Evolutionary conservation across 2,888 invertebrate genomes (phyloP), one percentile per base, ranked within the genome.

Genomic region (Teinopalpus imperialis): DNA sequence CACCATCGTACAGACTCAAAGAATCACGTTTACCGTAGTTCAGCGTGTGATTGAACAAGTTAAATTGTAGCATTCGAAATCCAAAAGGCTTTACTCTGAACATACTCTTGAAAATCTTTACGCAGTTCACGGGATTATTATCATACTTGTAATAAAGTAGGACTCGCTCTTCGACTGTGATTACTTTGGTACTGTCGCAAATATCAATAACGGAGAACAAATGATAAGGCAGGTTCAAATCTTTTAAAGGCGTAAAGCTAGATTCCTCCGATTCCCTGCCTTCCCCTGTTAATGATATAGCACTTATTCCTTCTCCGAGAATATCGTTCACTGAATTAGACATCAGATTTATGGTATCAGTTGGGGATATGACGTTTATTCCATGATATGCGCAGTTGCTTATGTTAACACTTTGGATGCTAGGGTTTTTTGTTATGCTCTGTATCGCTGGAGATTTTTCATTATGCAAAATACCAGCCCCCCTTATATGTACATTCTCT

Each of bases 71-170:
- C 31, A 98, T 86, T 49, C 98, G 90, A 63, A 98, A 95, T 4
- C 97, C 98, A 61, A 98, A 92, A 7, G 94, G 95, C 69, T 98
- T 98, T 0, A 95, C 93, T 51, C 94, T 91, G 66, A 93, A 95
- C 48, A 93, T 93, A 50, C 97, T 95, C 43, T 94, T 94, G 72
- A 99, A 98, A 57, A 98, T 97, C 80, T 99, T 99, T 0, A 99
- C 96, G 70, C 99, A 99, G 71, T 98, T 99, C 0, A 98, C 96
- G 0, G 98, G 97, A 73, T 94, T 93, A 59, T 98, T 98, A 66
- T 98, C 97, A 66, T 99, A 99, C 74, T 98, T 99, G 80, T 98
- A 98, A 73, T 98, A 99, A 10, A 99, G 73, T 0, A 99, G 79
- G 2, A 98, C 92, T 32, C 98, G 90, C 69, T 98, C 97, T 73